Base-by-base conservation (phyloP, 2,113 vertebrate species). In the Rhagologus leucostigma region DNA sequence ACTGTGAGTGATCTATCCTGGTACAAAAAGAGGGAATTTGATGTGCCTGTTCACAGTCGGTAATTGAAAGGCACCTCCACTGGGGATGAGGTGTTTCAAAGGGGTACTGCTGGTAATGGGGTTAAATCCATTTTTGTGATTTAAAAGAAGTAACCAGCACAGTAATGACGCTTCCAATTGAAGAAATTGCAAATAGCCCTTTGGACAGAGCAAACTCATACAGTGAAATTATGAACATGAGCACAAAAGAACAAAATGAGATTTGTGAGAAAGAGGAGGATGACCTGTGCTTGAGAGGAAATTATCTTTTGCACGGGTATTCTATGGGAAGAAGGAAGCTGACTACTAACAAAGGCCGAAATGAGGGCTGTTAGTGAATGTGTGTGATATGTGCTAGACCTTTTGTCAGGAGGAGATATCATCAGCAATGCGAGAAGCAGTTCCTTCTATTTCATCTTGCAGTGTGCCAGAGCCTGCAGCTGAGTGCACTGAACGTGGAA, bases 51-150 rank as follows among this genome's bases (percentile, higher is more conserved):
- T 93, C 73, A 78, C 85, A 68, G 79, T 30, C 73, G 3, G 1
- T 86, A 88, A 94, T 62, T 90, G 85, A 86, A 95, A 88, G 52
- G 44, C 67, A 84, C 53, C 44, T 77, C 42, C 8, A 3, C 6
- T 37, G 49, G 30, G 59, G 52, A 67, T 67, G 85, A 92, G 30
- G 39, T 77, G 76, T 96, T 96, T 74, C 73, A 75, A 68, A 77
- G 39, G 20, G 5, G 3, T 87, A 41, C 56, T 80, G 26, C 30
- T 94, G 53, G 37, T 76, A 70, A n/a, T 81, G n/a, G 56, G 16
- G 11, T 81, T 86, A 94, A 94, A 90, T 60, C 52, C 53, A 56
- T 84, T 88, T 91, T 78, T 90, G 69, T 74, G 59, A 90, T 92
- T 85, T 74, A 94, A 87, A 86, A 80, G 37, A 77, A 19, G 26